Evolutionary conservation across 92 coral and sea anemone species (phyloP).

Genomic region (Zoanthus sociatus): DNA sequence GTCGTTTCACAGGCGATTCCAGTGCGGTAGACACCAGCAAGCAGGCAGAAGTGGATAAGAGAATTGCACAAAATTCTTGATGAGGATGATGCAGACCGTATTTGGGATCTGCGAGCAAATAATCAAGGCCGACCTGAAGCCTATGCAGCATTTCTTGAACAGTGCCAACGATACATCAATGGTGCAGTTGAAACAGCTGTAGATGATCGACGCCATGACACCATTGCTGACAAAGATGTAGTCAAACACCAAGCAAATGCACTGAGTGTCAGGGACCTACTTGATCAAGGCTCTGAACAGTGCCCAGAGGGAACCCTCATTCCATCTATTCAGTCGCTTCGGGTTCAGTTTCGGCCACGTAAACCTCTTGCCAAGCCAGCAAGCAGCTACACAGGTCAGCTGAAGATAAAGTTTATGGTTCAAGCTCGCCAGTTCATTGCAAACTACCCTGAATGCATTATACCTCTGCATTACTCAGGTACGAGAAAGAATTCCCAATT

Average conservation of each 20-base stretch:
- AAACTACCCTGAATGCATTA: constrained; percentile 38
- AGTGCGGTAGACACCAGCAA: constrained; percentile 29
- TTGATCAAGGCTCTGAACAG: constrained; percentile 36
- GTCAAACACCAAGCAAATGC: constrained; percentile 59
- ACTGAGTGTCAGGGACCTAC: constrained; percentile 54
- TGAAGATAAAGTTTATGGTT: constrained; percentile 23
- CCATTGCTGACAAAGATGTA: constrained; percentile 25
- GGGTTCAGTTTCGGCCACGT: constrained; percentile 67
- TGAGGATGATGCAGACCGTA: constrained; percentile 55
- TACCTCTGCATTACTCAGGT: constrained; percentile 48
- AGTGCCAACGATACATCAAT: constrained; percentile 43
- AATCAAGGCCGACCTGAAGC: constrained; percentile 48
- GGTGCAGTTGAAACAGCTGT: constrained; percentile 60
- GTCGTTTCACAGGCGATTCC: constrained; percentile 50
- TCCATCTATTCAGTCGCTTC: constrained; percentile 64
- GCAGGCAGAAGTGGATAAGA: constrained; percentile 51
- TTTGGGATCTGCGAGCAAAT: constrained; percentile 46
- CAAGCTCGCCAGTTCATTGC: constrained; percentile 6
- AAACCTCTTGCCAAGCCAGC: constrained; percentile 57
- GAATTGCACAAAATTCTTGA: constrained; percentile 52
- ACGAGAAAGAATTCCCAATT: constrained; percentile 22
- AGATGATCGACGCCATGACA: constrained; percentile 59
- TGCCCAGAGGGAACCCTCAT: constrained; percentile 55
- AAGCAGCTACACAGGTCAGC: constrained; percentile 28
- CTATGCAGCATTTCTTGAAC: constrained; percentile 35